phyloP scores from a whole-genome alignment of 92 coral and sea anemone genomes.

The Galaxea fascicularis region DNA sequence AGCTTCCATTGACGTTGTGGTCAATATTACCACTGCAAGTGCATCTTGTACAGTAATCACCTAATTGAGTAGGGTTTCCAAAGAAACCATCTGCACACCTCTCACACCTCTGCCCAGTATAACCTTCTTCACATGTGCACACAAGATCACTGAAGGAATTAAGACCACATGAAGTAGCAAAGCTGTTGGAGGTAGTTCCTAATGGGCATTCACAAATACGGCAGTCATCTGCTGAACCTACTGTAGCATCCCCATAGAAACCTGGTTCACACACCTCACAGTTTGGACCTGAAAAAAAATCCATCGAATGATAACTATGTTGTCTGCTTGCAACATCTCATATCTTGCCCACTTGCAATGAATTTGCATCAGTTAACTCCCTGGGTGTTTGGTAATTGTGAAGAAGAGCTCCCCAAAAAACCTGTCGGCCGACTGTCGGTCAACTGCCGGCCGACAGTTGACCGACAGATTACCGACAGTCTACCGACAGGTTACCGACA shows the following conservation, averaged over 20 bases:
- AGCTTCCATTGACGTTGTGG: slow-evolving; percentile 73
- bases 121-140: slow-evolving; percentile 84
- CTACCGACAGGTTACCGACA: no score
- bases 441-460: no score
- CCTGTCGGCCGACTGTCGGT: no score
- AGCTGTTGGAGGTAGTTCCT: slow-evolving; percentile 78
- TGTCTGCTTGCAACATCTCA: slow-evolving; percentile 74
- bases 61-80: slow-evolving; percentile 85
- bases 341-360: background rate
- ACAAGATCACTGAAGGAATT: slow-evolving; percentile 65
- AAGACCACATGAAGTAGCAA: slow-evolving; percentile 86
- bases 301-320: no score
- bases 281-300: slow-evolving; percentile 17
- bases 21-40: slow-evolving; percentile 90
- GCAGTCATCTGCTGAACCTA: slow-evolving; percentile 81
- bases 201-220: slow-evolving; percentile 89
- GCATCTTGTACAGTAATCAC: slow-evolving; percentile 87
- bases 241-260: slow-evolving; percentile 90
- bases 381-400: background rate
- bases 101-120: slow-evolving; percentile 79
- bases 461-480: no score
- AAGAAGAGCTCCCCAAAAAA: no score
- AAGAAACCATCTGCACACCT: slow-evolving; percentile 94
- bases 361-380: no score
- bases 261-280: slow-evolving; percentile 88